Percentiles rank a stretch among this genome's conserved stretches.
phyloP scores from a whole-genome alignment of 1,140 invertebrate species.

The Ephestia elutella region DNA sequence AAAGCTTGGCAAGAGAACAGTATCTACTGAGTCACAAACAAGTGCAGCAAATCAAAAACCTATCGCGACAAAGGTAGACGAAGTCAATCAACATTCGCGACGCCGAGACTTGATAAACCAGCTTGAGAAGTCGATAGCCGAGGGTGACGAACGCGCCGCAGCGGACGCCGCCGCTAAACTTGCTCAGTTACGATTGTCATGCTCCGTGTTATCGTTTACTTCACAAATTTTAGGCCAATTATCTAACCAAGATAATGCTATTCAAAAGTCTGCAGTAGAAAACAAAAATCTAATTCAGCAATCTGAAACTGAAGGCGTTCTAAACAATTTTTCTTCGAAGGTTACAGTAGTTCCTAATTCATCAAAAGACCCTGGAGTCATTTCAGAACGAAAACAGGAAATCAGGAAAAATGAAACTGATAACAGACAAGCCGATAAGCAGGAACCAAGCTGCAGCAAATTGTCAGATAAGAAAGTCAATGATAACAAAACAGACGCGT shows the following conservation, averaged over 20 bases:
- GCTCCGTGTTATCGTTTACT: conserved; percentile 63
- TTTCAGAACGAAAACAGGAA: not conserved
- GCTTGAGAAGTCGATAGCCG: conserved; percentile 62
- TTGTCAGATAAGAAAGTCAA: not conserved
- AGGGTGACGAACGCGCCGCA: conserved; percentile 56
- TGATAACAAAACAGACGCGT: not conserved
- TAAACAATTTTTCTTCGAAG: not conserved
- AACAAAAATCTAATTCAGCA: not conserved
- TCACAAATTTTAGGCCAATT: conserved; percentile 52
- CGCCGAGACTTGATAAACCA: conserved; percentile 57
- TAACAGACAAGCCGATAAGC: not conserved
- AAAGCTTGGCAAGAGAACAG: not conserved
- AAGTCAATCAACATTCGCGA: conserved; percentile 39
- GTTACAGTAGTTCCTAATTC: not conserved
- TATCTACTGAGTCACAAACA: not conserved
- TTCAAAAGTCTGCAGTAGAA: not conserved
- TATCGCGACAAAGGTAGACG: conserved; percentile 10
- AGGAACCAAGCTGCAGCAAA: not conserved
- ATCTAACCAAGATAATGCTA: conserved; percentile 8
- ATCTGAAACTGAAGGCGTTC: not conserved
- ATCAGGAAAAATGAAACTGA: not conserved
- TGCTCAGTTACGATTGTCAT: conserved; percentile 56
- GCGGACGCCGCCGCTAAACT: conserved; percentile 58
- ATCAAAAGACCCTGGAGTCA: not conserved
- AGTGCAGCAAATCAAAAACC: conserved; percentile 4